Evolutionary conservation across 2,888 invertebrate genomes (phyloP).

Genomic region (Lasioglossum lativentre): DNA sequence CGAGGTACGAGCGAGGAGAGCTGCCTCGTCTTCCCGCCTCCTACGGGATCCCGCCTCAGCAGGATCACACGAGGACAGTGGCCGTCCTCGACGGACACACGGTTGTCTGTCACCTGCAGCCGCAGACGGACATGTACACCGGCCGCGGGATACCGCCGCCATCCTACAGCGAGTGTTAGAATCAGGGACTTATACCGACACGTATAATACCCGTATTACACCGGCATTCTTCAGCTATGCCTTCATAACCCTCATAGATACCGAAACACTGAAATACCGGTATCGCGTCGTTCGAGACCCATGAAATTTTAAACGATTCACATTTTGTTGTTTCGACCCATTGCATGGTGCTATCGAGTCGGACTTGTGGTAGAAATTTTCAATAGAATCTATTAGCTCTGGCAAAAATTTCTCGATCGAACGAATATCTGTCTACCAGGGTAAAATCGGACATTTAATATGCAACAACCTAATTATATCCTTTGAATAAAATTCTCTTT

Average conservation of each 20-base stretch:
- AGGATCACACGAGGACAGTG: conserved; percentile 85
- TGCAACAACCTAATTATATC: background rate
- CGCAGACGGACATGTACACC: conserved; percentile 86
- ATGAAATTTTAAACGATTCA: background rate
- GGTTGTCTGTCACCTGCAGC: conserved; percentile 94
- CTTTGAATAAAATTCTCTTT: background rate
- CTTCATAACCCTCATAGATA: background rate
- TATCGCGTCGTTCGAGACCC: background rate
- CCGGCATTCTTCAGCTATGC: background rate
- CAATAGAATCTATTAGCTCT: too few relatives aligned
- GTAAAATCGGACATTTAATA: background rate
- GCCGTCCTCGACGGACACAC: conserved; percentile 94
- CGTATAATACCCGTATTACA: background rate
- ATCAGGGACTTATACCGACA: background rate
- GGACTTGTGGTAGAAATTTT: background rate
- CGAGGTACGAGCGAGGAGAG: conserved; percentile 82
- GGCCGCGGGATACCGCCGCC: conserved; percentile 87
- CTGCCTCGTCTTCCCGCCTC: conserved; percentile 74
- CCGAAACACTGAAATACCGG: background rate
- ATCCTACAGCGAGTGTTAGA: conserved; percentile 88
- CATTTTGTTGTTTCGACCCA: background rate
- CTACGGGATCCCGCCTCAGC: conserved; percentile 77
- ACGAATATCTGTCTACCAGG: too few relatives aligned
- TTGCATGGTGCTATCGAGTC: background rate
- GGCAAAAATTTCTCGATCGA: too few relatives aligned